Percentiles rank a stretch among this genome's conserved stretches.
Conservation (phyloP, 2,113 vertebrate species). For the Panthera tigris region DNA sequence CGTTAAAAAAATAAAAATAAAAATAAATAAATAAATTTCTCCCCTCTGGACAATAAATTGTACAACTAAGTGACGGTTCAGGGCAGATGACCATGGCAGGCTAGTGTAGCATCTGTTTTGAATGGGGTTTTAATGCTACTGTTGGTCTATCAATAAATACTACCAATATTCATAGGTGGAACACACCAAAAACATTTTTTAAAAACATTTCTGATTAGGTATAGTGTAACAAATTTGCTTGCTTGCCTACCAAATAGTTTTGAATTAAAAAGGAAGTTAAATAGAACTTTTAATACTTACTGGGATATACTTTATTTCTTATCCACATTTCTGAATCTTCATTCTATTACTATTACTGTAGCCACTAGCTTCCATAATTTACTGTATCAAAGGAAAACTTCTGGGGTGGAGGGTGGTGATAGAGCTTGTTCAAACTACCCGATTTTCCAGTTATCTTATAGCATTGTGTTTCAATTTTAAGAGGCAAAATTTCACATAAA, state of each 20-base stretch:
- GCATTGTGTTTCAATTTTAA: conserved; percentile 5
- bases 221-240: not conserved
- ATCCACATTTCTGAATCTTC: not conserved
- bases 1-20: no score
- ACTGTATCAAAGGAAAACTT: not conserved
- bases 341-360: not conserved
- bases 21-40: not conserved
- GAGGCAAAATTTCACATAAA: conserved; percentile 1
- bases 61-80: not conserved
- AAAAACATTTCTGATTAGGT: not conserved
- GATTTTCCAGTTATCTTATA: not conserved
- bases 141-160: conserved; percentile 28
- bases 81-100: not conserved
- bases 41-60: not conserved
- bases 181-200: not conserved
- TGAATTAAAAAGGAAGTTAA: not conserved
- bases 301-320: not conserved
- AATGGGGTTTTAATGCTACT: not conserved
- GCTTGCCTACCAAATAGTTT: not conserved
- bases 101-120: not conserved
- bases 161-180: not conserved
- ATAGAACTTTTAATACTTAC: conserved; percentile 2
- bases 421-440: not conserved
- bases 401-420: not conserved
- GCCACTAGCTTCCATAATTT: not conserved